These are phyloP conservation scores for Melanotaenia boesemani DNA, from an alignment of 2,797 vertebrate genomes.

Conservation along the genomic window DNA sequence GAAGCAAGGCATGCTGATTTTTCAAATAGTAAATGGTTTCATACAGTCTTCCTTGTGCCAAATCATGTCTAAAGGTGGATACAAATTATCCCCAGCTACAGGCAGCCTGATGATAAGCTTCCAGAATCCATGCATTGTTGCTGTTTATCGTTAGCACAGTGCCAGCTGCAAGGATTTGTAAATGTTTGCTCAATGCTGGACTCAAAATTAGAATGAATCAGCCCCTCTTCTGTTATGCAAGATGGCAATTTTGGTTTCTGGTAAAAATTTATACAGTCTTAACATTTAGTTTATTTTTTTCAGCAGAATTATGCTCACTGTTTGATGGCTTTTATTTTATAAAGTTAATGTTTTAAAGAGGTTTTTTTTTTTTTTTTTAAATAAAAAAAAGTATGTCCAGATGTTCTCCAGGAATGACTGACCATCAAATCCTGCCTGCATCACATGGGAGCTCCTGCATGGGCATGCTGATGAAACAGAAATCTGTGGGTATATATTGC, in stretches of 20 bases:
- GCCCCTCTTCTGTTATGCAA: slow-evolving; percentile 23
- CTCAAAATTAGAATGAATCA: slow-evolving; percentile 20
- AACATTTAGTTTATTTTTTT: background rate
- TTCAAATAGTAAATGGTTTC: slow-evolving; percentile 39
- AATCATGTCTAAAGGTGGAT: slow-evolving; percentile 26
- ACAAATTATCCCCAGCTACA: slow-evolving; percentile 35
- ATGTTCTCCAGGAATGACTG: too few species aligned
- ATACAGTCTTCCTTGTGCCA: slow-evolving; percentile 27
- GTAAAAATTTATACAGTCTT: slow-evolving; percentile 4
- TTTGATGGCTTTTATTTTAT: too few species aligned
- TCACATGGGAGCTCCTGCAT: too few species aligned
- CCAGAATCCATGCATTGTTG: slow-evolving; percentile 24
- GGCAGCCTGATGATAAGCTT: slow-evolving; percentile 40
- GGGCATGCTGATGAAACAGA: too few species aligned
- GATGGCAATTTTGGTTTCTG: slow-evolving; percentile 19
- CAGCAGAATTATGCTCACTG: background rate
- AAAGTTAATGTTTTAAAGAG: too few species aligned
- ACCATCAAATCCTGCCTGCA: too few species aligned
- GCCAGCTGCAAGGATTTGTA: slow-evolving; percentile 24
- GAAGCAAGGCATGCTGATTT: slow-evolving; percentile 23
- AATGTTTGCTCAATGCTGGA: slow-evolving; percentile 39
- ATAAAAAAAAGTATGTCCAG: too few species aligned
- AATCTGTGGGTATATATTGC: too few species aligned
- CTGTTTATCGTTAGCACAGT: slow-evolving; percentile 35
- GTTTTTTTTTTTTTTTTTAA: too few species aligned